These are phyloP conservation scores for Petrophora chlorosata DNA, from an alignment of 2,888 invertebrate genomes.

Conservation along the genomic window DNA sequence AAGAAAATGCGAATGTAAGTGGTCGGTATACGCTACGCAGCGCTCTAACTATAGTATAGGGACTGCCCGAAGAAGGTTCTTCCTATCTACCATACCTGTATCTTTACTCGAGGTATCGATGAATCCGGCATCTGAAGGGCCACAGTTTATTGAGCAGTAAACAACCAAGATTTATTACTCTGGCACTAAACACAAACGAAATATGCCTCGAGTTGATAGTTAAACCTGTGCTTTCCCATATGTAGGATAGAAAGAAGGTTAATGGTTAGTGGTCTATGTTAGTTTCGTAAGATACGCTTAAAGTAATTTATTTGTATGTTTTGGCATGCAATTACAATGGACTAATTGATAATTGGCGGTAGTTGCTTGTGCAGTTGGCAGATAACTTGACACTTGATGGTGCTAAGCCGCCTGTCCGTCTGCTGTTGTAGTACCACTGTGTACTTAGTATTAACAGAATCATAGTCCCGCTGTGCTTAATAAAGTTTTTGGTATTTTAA, in stretches of 20 bases:
- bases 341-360: too few relatives aligned
- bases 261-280: slow-evolving; percentile 18
- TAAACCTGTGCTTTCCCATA: slow-evolving; percentile 24
- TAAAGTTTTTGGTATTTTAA: too few relatives aligned
- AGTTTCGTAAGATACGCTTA: slow-evolving; percentile 3
- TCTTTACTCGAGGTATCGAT: slow-evolving; percentile 7
- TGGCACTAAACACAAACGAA: slow-evolving; percentile 30
- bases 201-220: slow-evolving; percentile 25
- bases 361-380: not conserved
- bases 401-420: too few relatives aligned
- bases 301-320: not conserved
- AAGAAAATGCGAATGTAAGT: too few relatives aligned
- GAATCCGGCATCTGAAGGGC: slow-evolving; percentile 44
- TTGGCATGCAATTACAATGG: not conserved
- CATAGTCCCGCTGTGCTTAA: too few relatives aligned
- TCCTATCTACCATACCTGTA: too few relatives aligned
- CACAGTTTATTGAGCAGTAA: slow-evolving; percentile 53
- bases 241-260: slow-evolving; percentile 18
- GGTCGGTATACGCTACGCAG: too few relatives aligned
- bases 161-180: slow-evolving; percentile 42
- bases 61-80: too few relatives aligned
- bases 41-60: too few relatives aligned
- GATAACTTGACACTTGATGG: too few relatives aligned
- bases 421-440: too few relatives aligned
- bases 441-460: too few relatives aligned